phyloP scores from a whole-genome alignment of 1,140 invertebrate species.

The Linepithema humile region DNA sequence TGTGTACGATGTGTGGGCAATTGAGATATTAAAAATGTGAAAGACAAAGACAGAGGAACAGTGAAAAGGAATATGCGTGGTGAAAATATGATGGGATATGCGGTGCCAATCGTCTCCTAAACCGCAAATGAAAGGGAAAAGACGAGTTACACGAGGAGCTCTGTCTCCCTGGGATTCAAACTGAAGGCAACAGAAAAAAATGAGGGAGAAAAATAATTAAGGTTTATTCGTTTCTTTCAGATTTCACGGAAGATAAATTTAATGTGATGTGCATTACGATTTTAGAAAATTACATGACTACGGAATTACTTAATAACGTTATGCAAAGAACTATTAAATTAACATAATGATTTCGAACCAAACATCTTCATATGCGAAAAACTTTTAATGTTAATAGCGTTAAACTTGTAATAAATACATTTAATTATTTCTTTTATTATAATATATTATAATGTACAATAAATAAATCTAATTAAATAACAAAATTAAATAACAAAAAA shows the following conservation, averaged over 20 bases:
- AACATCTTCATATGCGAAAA: background rate
- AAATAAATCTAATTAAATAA: background rate
- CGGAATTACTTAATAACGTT: constrained; percentile 9
- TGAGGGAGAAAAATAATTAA: background rate
- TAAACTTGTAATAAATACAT: background rate
- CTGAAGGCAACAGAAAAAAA: background rate
- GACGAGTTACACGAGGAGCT: constrained; percentile 2
- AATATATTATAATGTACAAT: background rate
- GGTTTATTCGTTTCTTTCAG: background rate
- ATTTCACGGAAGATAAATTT: constrained; percentile 1
- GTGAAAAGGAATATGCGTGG: background rate
- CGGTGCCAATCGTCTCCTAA: constrained; percentile 19
- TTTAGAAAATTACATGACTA: background rate
- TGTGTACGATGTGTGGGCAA: background rate
- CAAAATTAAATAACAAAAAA: background rate
- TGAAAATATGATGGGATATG: background rate
- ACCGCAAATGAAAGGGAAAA: constrained; percentile 38
- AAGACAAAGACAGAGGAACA: background rate
- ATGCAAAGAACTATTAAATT: background rate
- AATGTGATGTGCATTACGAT: background rate
- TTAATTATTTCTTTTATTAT: background rate
- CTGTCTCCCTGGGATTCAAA: background rate
- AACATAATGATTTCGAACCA: background rate
- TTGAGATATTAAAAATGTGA: constrained; percentile 22
- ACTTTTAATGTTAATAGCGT: background rate